Base-by-base conservation (phyloP, 1,140 invertebrate species). In the Protaetia brevitarsis region DNA sequence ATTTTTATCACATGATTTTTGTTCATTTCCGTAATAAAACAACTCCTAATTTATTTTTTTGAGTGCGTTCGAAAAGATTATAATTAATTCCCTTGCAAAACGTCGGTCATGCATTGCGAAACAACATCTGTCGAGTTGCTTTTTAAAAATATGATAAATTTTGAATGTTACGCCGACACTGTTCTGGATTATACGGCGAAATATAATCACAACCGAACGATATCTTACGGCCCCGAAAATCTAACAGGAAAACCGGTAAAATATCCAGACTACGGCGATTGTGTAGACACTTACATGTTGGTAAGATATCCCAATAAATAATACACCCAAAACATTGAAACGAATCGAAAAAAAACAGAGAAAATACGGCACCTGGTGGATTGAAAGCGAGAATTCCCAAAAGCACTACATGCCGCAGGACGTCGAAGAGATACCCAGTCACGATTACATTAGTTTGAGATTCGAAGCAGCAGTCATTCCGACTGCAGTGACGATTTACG, bases 281-380 rank as follows among this genome's bases (percentile, higher is more conserved):
- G 90, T 83, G 90, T 92, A 8, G 90, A 94, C 77, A 87, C 92
- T 45, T 95, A 91, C 84, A 89, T 93, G 61, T 90, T 95, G 87
- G 93, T 95, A 84, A 51, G 41, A 7, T 23, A 51, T n/a, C n/a
- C n/a, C n/a, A n/a, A n/a, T n/a, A n/a, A n/a, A n/a, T n/a, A n/a
- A n/a, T n/a, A n/a, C n/a, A n/a, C n/a, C n/a, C n/a, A n/a, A n/a
- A n/a, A n/a, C n/a, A n/a, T n/a, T n/a, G n/a, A n/a, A n/a, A n/a
- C n/a, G n/a, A n/a, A n/a, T n/a, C n/a, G n/a, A n/a, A n/a, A n/a
- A n/a, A 19, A 51, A 51, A 21, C 74, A 96, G 93, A 86, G 92
- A 81, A 93, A 91, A 3, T 95, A 95, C 81, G 94, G 94, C 8
- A 87, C 82, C 63, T 96, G 93, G 93, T 95, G 93, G 93, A 85